Evolutionary conservation across 2,888 invertebrate genomes (phyloP), one percentile per base, ranked within the genome.

Genomic region (Dynastes hyllus): DNA sequence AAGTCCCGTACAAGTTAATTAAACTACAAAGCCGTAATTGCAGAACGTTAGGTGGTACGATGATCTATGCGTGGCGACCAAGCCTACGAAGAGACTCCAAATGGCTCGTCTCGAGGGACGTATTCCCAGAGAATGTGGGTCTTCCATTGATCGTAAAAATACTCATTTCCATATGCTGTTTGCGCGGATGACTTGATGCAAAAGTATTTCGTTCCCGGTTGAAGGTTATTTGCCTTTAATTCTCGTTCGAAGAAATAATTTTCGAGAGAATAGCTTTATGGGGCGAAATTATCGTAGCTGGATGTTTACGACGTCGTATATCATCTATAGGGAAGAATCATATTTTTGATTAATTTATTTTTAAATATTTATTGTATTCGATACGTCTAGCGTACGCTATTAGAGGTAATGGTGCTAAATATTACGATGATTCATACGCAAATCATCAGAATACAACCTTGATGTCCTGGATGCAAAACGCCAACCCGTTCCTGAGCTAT

Each of bases 141-240:
- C 58, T 73, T 58, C 40, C 16, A 58, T 32, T 11, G 58, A 37
- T 73, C 55, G 73, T 73, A 73, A 61, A 40, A 73, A 22, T 71
- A 3, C 55, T 55, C 53, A 55, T 71, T 73, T 58, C 73, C 73
- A 73, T 73, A 73, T n/a, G 73, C 22, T 61, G 40, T 58, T 58
- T 51, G 55, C 61, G 58, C 73, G 51, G 73, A 73, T 73, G 73
- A 73, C 40, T 58, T 58, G 58, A 61, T 58, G 22, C 58, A 40
- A 73, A 73, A 11, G 40, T 40, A 73, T 73, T 73, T 58, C 58
- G 22, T 58, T 27, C 55, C 22, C 58, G 55, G 58, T 40, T 40
- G 73, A 73, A 73, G 73, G 58, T 71, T 71, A 58, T n/a, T 71
- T 71, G 71, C 71, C 58, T 16, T 16, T 73, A 58, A 73, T 73